Conservation (phyloP, 2,888 invertebrate species). For the Smittia sp. region DNA sequence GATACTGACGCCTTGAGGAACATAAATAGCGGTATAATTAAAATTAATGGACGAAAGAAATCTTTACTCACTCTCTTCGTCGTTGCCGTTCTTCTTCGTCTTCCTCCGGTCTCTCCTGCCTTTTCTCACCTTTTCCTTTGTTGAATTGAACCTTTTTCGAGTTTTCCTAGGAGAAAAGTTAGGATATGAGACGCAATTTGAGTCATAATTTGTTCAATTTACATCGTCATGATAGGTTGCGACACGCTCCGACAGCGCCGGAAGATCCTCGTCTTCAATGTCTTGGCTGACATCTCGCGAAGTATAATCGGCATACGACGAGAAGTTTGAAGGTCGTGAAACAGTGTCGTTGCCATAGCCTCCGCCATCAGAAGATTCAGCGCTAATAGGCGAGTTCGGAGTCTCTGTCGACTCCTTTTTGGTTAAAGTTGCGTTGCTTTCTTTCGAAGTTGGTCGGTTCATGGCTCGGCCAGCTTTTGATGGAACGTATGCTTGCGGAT, state of each 20-base stretch:
- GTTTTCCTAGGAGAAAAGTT: slow-evolving; percentile 29
- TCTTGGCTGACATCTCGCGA: slow-evolving; percentile 36
- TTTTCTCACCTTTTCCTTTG: slow-evolving; percentile 50
- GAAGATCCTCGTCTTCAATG: slow-evolving; percentile 51
- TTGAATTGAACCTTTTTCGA: slow-evolving; percentile 57
- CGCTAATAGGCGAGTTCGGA: slow-evolving; percentile 21
- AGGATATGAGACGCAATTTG: not conserved
- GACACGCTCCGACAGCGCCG: slow-evolving; percentile 52
- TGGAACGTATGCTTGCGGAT: slow-evolving; percentile 60
- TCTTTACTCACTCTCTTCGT: slow-evolving; percentile 53
- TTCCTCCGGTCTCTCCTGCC: slow-evolving; percentile 48
- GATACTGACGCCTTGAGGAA: slow-evolving; percentile 59
- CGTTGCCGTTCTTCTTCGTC: slow-evolving; percentile 53
- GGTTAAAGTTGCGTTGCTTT: not conserved
- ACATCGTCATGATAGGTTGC: slow-evolving; percentile 51
- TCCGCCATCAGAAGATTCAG: slow-evolving; percentile 39
- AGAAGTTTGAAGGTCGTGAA: slow-evolving; percentile 39
- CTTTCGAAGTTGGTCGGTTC: slow-evolving; percentile 34
- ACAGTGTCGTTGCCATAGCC: slow-evolving; percentile 15
- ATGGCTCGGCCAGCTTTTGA: slow-evolving; percentile 41
- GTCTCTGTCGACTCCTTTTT: slow-evolving; percentile 24
- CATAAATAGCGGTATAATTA: not conserved
- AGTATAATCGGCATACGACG: slow-evolving; percentile 31
- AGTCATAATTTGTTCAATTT: slow-evolving; percentile 5
- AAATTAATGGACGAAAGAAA: not conserved